phyloP scores from a whole-genome alignment of 1,140 invertebrate genomes.

The Aricia agestis region DNA sequence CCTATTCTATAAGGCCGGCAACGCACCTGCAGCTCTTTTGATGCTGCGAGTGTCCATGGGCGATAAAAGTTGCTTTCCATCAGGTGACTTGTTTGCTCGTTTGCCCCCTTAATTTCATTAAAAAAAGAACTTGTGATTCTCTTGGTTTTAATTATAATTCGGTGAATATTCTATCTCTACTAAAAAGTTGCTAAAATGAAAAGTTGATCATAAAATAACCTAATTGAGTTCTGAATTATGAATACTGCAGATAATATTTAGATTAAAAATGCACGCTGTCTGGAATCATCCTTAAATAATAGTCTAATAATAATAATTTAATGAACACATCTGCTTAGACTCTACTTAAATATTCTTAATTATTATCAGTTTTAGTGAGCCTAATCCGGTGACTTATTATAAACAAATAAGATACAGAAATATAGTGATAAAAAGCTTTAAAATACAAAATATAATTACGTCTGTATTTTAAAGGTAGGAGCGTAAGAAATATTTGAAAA shows the following conservation, averaged over 20 bases:
- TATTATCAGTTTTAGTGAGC: background rate
- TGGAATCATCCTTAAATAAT: background rate
- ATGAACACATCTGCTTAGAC: background rate
- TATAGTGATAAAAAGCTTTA: conserved; percentile 1
- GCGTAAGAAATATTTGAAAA: background rate
- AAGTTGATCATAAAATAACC: no score
- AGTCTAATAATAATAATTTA: background rate
- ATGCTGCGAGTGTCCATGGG: no score
- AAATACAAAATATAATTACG: conserved; percentile 1
- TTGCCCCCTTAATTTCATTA: no score
- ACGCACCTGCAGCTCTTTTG: no score
- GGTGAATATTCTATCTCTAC: no score
- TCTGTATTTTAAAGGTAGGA: background rate
- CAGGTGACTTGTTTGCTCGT: no score
- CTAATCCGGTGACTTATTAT: background rate
- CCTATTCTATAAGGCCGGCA: no score
- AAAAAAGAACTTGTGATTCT: no score
- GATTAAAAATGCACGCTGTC: background rate
- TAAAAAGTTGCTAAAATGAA: no score
- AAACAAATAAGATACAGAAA: conserved; percentile 1
- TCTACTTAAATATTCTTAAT: background rate
- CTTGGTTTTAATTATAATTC: no score
- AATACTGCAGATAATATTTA: background rate
- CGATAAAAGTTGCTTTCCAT: no score
- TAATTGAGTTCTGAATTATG: no score